Base-by-base conservation (phyloP, 2,113 vertebrate genomes). In the Rhegmatorhina hoffmannsi region DNA sequence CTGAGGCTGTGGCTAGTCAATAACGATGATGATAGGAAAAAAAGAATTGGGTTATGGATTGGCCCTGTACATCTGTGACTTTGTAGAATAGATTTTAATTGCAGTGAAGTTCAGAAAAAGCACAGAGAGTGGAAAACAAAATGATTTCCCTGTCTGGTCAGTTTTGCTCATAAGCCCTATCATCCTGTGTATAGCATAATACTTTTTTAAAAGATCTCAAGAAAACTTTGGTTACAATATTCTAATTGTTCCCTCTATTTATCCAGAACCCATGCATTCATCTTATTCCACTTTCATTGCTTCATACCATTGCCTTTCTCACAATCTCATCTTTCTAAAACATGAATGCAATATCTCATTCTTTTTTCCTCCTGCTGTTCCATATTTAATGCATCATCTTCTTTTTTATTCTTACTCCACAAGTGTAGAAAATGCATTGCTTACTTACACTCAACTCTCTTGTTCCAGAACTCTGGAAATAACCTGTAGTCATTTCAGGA, bases 1-100 rank as follows among this genome's bases (percentile, higher is more conserved):
- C 94, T 92, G 88, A 94, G 93, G 93, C 88, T 93, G 88, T 87
- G 88, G 85, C 86, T 94, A 66, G 84, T 96, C 73, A 6, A 90
- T 93, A 93, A 85, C 4, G 47, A 60, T 34, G 88, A 93, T 29
- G 68, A 66, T 29, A 58, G 89, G 76, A 89, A 92, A 92, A 82
- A 95, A 72, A 92, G 44, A 78, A 75, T 28, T 87, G 66, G 83
- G 60, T 86, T 97, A 90, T 90, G 77, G 94, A 95, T 90, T 68
- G 60, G 60, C 92, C 79, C 79, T 93, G 66, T 56, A 19, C 36
- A 64, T 89, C 76, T 70, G 68, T 3, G 10, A 75, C 90, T 95
- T 93, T 70, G 68, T n/a, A 78, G 76, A 56, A 59, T 7, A 75
- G 68, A 73, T 89, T 94, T 95, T 84, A 93, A 93, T 92, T 89